These are phyloP conservation scores for Epizoanthus scotinus DNA, from an alignment of 92 coral and sea anemone genomes.

Conservation along the genomic window DNA sequence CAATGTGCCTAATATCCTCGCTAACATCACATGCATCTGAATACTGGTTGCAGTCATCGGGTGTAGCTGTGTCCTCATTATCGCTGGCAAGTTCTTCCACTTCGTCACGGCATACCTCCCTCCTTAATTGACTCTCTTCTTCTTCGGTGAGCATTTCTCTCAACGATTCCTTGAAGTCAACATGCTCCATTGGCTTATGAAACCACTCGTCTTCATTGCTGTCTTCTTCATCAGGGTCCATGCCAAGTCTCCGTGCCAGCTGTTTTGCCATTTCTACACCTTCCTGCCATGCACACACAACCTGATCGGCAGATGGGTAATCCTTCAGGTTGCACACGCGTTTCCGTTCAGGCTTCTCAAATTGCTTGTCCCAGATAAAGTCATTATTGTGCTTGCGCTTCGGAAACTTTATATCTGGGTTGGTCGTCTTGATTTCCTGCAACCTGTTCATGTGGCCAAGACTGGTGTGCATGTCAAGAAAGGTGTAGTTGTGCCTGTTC, in stretches of 20 bases:
- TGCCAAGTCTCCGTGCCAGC: not conserved
- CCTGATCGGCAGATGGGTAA: conserved; percentile 1
- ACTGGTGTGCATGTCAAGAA: no score
- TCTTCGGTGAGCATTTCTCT: conserved; percentile 32
- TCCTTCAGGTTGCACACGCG: not conserved
- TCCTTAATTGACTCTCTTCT: conserved; percentile 16
- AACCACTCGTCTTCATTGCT: not conserved
- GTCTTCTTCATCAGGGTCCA: not conserved
- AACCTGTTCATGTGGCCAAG: no score
- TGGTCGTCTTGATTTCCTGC: no score
- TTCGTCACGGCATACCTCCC: conserved; percentile 23
- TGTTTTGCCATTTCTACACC: not conserved
- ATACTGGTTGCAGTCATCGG: conserved; percentile 38
- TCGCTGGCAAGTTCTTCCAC: conserved; percentile 28
- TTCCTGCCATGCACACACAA: conserved; percentile 3
- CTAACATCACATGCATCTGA: conserved; percentile 24
- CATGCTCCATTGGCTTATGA: conserved; percentile 14
- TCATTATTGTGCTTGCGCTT: no score
- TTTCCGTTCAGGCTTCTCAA: not conserved
- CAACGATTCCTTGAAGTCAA: conserved; percentile 27
- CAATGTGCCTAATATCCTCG: conserved; percentile 19
- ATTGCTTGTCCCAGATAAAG: no score
- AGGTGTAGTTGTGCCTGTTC: no score
- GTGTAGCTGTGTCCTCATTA: conserved; percentile 25
- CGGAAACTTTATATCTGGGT: no score